These are phyloP conservation scores for Heliocidaris tuberculata DNA, from an alignment of 35 echinoderm and acorn worm species.

Conservation along the genomic window DNA sequence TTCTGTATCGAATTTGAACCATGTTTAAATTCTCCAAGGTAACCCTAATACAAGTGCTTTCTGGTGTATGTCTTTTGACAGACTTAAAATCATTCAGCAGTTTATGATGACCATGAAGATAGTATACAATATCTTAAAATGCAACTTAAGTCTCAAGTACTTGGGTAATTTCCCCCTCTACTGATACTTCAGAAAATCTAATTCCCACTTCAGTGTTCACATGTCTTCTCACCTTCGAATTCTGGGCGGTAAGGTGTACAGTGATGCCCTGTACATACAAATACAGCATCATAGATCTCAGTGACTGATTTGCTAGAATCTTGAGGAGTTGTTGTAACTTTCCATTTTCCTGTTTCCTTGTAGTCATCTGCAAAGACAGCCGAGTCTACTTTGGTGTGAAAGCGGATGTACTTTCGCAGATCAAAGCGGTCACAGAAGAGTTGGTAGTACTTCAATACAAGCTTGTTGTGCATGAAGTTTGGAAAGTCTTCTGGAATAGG, in stretches of 20 bases:
- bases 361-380: conserved; percentile 68
- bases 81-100: too few species aligned
- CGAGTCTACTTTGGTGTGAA: conserved; percentile 51
- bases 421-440: conserved; percentile 74
- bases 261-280: conserved; percentile 84
- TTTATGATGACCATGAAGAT: too few species aligned
- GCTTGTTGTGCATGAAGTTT: conserved; percentile 90
- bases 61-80: too few species aligned
- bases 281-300: conserved; percentile 74
- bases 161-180: too few species aligned
- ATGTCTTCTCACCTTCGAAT: conserved; percentile 59
- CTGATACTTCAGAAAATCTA: too few species aligned
- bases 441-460: conserved; percentile 73
- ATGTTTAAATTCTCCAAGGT: too few species aligned
- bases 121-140: too few species aligned
- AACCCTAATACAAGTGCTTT: too few species aligned
- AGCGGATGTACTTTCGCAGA: conserved; percentile 67
- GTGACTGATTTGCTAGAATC: conserved; percentile 16
- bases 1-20: too few species aligned
- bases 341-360: conserved; percentile 66
- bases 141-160: too few species aligned
- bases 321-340: conserved; percentile 40
- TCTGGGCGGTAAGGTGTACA: conserved; percentile 58
- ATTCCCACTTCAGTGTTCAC: conserved; percentile 42
- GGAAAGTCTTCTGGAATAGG: conserved; percentile 83